These are phyloP conservation scores for Anomalospiza imberbis DNA, from an alignment of 2,797 vertebrate genomes.

Conservation along the genomic window DNA sequence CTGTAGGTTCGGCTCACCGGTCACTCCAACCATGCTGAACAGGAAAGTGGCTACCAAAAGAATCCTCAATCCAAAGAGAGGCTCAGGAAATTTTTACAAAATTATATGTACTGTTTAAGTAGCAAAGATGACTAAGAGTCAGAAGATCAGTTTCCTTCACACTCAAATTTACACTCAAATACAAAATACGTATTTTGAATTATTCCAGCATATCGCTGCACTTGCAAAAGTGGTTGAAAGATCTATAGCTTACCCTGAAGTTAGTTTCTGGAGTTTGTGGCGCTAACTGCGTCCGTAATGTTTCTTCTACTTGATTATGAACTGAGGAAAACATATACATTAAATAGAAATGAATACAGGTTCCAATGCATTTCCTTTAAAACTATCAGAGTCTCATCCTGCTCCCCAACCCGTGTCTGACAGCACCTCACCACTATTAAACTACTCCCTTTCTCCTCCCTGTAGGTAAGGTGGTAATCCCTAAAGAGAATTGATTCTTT, in stretches of 20 bases:
- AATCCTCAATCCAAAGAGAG: constrained; percentile 48
- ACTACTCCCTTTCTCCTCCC: background rate
- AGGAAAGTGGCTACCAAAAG: constrained; percentile 14
- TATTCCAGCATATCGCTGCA: constrained; percentile 40
- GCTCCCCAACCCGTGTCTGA: constrained; percentile 43
- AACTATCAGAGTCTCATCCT: constrained; percentile 9
- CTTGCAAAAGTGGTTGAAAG: constrained; percentile 61
- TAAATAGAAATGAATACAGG: constrained; percentile 76
- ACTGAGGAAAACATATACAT: constrained; percentile 77
- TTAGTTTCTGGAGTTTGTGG: constrained; percentile 83
- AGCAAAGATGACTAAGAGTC: constrained; percentile 50
- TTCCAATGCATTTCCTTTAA: constrained; percentile 62
- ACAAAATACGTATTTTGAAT: constrained; percentile 51
- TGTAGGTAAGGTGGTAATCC: background rate
- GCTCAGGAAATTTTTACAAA: constrained; percentile 33
- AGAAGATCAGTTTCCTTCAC: constrained; percentile 45
- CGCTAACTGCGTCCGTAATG: constrained; percentile 80
- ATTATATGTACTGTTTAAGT: constrained; percentile 14
- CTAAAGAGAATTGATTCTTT: background rate
- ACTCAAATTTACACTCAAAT: constrained; percentile 62
- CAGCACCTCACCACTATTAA: background rate
- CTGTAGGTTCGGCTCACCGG: constrained; percentile 37
- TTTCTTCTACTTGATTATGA: constrained; percentile 84
- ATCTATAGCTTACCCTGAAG: constrained; percentile 81
- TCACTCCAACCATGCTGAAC: constrained; percentile 37